These are phyloP conservation scores for Steinernema scapterisci DNA, from an alignment of 2,888 invertebrate species.

Conservation along the genomic window DNA sequence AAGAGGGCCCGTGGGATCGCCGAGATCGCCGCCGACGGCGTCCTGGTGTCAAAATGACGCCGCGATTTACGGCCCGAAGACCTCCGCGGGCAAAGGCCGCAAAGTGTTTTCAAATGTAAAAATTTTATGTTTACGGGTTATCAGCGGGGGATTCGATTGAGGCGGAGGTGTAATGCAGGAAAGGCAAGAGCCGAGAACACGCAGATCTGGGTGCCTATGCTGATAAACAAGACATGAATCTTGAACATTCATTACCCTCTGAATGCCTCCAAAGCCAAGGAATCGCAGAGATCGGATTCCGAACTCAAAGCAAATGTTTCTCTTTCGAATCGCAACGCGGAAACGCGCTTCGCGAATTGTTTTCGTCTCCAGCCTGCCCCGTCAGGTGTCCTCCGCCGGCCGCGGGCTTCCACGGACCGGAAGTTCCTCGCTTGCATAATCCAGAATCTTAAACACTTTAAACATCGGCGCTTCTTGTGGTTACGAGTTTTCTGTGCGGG, in stretches of 20 bases:
- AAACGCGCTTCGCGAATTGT: not conserved
- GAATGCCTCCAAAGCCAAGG: not conserved
- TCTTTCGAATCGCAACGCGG: too few species aligned
- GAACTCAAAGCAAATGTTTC: not conserved
- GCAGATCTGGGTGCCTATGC: too few species aligned
- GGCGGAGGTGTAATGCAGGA: not conserved
- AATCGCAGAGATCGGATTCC: not conserved
- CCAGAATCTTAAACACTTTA: constrained; percentile 11
- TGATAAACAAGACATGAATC: too few species aligned
- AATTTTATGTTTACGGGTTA: constrained; percentile 5
- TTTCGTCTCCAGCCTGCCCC: not conserved
- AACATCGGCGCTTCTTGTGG: constrained; percentile 2
- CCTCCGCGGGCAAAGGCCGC: constrained; percentile 18
- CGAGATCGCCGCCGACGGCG: not conserved
- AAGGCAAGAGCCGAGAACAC: too few species aligned
- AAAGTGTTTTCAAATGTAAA: constrained; percentile 9
- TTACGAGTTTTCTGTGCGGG: not conserved
- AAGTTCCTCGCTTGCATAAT: not conserved
- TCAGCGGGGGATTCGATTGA: not conserved
- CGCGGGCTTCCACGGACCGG: not conserved
- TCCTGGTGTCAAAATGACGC: constrained; percentile 5
- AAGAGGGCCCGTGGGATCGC: not conserved
- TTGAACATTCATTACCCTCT: too few species aligned
- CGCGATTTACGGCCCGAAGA: constrained; percentile 25
- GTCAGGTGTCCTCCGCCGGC: not conserved